Evolutionary conservation across 2,113 vertebrate species (phyloP).

Genomic region (Parotia lawesii): DNA sequence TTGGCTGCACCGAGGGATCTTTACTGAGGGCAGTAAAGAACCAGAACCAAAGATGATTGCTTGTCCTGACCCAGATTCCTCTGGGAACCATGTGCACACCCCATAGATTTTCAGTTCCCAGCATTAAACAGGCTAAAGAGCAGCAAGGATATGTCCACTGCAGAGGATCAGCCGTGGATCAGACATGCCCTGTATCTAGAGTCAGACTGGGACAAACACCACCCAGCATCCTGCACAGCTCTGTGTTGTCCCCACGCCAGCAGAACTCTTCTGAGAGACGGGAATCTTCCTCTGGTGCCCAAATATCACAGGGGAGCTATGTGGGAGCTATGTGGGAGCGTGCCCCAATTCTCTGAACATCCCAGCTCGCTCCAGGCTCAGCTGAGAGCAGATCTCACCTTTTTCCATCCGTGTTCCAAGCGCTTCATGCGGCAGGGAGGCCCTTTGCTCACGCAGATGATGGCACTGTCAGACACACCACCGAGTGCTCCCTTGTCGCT

Average conservation of each 20-base stretch:
- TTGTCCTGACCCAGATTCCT: constrained; percentile 26
- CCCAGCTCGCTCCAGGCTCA: background rate
- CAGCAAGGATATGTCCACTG: background rate
- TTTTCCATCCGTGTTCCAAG: background rate
- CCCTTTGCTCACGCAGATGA: background rate
- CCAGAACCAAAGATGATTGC: constrained; percentile 28
- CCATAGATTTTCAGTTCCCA: background rate
- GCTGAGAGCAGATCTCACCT: background rate
- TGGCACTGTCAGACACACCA: background rate
- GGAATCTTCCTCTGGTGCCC: background rate
- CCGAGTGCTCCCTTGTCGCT: background rate
- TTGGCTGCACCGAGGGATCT: background rate
- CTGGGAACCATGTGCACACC: background rate
- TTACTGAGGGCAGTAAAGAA: background rate
- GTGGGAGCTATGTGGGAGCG: background rate
- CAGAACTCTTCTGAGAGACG: background rate
- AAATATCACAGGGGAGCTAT: rapidly evolving
- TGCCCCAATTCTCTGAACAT: background rate
- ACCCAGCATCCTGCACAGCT: rapidly evolving
- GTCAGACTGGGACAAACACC: background rate
- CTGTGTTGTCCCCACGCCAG: rapidly evolving
- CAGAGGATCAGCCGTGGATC: background rate
- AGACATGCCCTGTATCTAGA: background rate
- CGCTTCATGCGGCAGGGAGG: background rate
- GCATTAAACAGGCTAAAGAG: background rate